Conservation (phyloP, 2,888 invertebrate genomes). For the Stenurella melanura region DNA sequence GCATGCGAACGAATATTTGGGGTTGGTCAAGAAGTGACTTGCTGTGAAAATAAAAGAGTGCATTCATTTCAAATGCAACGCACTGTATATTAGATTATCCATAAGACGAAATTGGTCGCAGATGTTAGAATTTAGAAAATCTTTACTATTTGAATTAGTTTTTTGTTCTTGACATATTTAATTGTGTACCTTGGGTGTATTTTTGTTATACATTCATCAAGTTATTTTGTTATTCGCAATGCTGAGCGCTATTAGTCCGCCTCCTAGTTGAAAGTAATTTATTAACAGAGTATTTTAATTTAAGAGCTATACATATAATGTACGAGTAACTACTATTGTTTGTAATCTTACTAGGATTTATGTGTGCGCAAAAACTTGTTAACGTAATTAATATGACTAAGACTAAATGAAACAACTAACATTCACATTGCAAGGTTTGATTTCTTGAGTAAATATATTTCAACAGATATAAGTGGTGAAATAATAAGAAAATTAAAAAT, state of each 20-base stretch:
- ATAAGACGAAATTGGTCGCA: too few relatives aligned
- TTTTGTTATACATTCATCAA: neutral
- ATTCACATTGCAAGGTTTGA: constrained; percentile 14
- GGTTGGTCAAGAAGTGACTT: too few relatives aligned
- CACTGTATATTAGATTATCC: too few relatives aligned
- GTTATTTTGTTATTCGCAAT: neutral
- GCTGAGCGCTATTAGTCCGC: neutral
- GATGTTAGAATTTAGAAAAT: too few relatives aligned
- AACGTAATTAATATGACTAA: constrained; percentile 17
- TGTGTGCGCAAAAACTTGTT: constrained; percentile 20
- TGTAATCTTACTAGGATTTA: constrained; percentile 10
- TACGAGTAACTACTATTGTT: constrained; percentile 17
- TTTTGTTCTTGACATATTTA: too few relatives aligned
- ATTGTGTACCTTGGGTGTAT: neutral
- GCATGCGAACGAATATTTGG: too few relatives aligned
- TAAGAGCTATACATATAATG: constrained; percentile 7
- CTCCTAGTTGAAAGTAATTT: constrained; percentile 17
- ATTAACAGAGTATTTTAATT: constrained; percentile 1
- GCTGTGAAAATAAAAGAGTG: too few relatives aligned
- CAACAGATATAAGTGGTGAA: neutral
- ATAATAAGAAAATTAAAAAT: neutral
- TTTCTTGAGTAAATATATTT: neutral
- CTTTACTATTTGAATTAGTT: too few relatives aligned
- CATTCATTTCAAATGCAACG: too few relatives aligned
- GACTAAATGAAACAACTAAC: constrained; percentile 8